Base-by-base conservation (phyloP, 2,888 invertebrate genomes). In the Drosophila fulvimacula region DNA sequence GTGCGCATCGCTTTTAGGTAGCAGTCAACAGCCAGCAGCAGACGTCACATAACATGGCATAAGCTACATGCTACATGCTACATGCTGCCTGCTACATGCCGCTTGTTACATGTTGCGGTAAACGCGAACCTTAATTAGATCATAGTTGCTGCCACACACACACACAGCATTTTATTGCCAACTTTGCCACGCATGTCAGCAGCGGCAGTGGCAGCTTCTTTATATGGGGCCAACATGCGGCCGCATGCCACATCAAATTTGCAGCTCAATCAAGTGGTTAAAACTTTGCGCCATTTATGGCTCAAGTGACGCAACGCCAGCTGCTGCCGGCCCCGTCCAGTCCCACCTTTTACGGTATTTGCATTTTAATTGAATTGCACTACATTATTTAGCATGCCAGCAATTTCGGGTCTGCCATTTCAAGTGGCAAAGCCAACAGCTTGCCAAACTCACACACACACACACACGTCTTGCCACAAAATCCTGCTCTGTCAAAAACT, bases 341-440 rank as follows among this genome's bases (percentile, higher is more conserved):
- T 38, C 3, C 55, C 32, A 21, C n/a, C 42, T 44, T 38, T 46
- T 74, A 44, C 56, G 74, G 78, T 77, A 86, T 88, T 88, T 88
- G 78, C 87, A 88, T 81, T 83, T 89, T 84, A 87, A 87, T 87
- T 89, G 88, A 89, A 89, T 88, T 87, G 82, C 73, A 78, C 64
- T 73, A 81, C 89, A 81, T 87, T 83, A 83, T 74, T 83, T 83
- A 77, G 75, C 78, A 78, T 68, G 57, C 44, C 21, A 39, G 44
- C 56, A 65, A 63, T 53, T 57, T 57, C 56, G 56, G 34, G 46
- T 48, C 55, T 61, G 66, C 51, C 48, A 61, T 24, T 52, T 38
- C 44, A 30, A 62, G 52, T 38, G 51, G 30, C 38, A 49, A 19
- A 39, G 38, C n/a, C 19, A 51, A 32, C 48, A 51, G 51, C 59